Conservation (phyloP, 2,888 invertebrate genomes). For the Plusia festucae region DNA sequence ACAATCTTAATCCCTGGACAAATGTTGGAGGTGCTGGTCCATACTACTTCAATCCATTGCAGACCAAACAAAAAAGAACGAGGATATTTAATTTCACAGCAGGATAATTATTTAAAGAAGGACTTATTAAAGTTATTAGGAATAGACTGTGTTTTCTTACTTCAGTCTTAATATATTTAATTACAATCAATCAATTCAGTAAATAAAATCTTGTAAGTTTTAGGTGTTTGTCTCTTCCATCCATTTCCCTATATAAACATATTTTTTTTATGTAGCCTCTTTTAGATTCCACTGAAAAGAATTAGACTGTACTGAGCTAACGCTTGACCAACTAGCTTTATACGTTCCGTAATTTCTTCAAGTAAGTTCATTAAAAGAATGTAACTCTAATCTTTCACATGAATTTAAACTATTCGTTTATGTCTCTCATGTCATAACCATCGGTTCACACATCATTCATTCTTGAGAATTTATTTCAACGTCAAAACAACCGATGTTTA, state of each 20-base stretch:
- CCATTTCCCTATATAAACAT: too few species aligned
- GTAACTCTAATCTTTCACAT: background rate
- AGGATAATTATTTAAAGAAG: background rate
- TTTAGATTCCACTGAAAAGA: too few species aligned
- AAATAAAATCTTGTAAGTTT: too few species aligned
- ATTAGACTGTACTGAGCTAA: too few species aligned
- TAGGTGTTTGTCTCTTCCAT: background rate
- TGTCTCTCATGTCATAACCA: conserved; percentile 1
- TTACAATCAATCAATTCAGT: too few species aligned
- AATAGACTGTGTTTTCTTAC: too few species aligned
- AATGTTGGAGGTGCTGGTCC: background rate
- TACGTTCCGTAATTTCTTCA: too few species aligned
- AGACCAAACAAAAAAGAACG: background rate
- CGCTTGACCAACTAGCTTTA: too few species aligned
- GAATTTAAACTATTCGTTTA: conserved; percentile 1
- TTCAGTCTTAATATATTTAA: too few species aligned
- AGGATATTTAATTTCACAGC: conserved; percentile 22
- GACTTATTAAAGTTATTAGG: too few species aligned
- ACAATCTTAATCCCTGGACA: background rate
- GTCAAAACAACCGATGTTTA: conserved; percentile 6
- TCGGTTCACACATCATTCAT: background rate
- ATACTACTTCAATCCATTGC: background rate
- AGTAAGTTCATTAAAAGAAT: too few species aligned
- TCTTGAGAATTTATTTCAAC: conserved; percentile 3
- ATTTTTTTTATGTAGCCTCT: too few species aligned